Conservation (phyloP, 2,888 invertebrate genomes). For the Drosophila subsilvestris region DNA sequence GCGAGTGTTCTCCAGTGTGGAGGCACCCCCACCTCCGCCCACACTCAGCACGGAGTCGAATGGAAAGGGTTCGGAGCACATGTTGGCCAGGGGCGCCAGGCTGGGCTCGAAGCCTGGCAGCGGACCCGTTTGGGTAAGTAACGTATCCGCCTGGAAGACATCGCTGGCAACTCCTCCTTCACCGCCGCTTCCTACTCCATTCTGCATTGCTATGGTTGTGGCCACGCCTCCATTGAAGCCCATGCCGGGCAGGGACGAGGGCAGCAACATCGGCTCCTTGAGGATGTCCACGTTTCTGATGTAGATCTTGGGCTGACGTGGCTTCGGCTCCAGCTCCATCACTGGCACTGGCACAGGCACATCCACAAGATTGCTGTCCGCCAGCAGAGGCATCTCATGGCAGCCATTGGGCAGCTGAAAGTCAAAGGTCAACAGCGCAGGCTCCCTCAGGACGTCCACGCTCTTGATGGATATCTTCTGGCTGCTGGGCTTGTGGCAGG, state of each 20-base stretch:
- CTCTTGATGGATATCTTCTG: conserved; percentile 84
- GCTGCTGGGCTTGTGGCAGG: conserved; percentile 54
- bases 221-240: conserved; percentile 38
- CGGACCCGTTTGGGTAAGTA: conserved; percentile 56
- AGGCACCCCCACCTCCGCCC: conserved; percentile 24
- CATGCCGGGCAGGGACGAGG: conserved; percentile 56
- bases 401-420: conserved; percentile 59
- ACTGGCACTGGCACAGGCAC: conserved; percentile 19
- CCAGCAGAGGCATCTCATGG: conserved; percentile 22
- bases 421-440: conserved; percentile 75
- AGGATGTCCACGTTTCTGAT: conserved; percentile 84
- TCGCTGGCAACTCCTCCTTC: conserved; percentile 27
- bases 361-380: conserved; percentile 38
- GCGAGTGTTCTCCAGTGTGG: conserved; percentile 46
- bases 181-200: not conserved
- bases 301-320: conserved; percentile 82
- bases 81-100: conserved; percentile 52
- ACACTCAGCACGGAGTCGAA: conserved; percentile 60
- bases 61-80: conserved; percentile 61
- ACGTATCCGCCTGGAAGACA: conserved; percentile 50
- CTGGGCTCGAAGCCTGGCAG: conserved; percentile 60
- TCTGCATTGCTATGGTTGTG: not conserved
- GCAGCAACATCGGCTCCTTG: conserved; percentile 81
- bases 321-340: conserved; percentile 49
- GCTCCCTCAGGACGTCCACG: conserved; percentile 82